These are phyloP conservation scores for Perca schrenkii DNA, from an alignment of 2,113 vertebrate genomes.

Conservation along the genomic window DNA sequence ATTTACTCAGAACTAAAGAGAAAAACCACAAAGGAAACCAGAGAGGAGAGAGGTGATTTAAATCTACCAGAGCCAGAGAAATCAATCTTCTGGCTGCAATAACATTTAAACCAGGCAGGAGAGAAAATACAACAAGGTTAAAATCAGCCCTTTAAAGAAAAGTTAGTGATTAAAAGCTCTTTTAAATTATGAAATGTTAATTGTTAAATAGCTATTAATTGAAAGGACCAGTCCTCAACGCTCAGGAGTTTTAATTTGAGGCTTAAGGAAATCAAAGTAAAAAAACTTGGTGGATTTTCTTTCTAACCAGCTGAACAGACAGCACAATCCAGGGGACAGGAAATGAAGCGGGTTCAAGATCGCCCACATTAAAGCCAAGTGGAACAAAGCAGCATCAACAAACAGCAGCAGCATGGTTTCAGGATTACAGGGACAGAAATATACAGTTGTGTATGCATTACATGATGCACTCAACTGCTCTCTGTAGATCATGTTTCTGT, in stretches of 20 bases:
- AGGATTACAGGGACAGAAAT: background rate
- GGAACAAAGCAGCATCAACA: constrained; percentile 37
- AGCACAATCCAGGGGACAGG: constrained; percentile 44
- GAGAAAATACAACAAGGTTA: constrained; percentile 21
- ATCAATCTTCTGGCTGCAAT: constrained; percentile 13
- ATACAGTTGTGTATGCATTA: background rate
- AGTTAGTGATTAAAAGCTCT: constrained; percentile 9
- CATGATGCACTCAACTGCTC: background rate
- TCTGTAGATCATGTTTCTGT: background rate
- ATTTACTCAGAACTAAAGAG: constrained; percentile 40
- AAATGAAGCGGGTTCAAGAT: constrained; percentile 41
- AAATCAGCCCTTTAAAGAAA: constrained; percentile 29
- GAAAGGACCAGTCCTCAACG: background rate
- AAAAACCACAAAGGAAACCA: constrained; percentile 39
- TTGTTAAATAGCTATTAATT: constrained; percentile 5
- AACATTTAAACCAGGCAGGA: constrained; percentile 23
- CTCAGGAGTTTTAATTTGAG: background rate
- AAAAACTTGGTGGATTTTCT: background rate
- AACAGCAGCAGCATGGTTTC: constrained; percentile 46
- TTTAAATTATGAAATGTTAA: constrained; percentile 22
- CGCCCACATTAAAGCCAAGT: constrained; percentile 45
- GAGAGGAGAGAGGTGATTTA: constrained; percentile 30
- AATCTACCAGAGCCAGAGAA: constrained; percentile 25
- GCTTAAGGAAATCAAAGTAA: background rate
- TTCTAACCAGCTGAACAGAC: constrained; percentile 29